These are phyloP conservation scores for Drosophila lacicola DNA, from an alignment of 2,888 invertebrate genomes.

Conservation along the genomic window DNA sequence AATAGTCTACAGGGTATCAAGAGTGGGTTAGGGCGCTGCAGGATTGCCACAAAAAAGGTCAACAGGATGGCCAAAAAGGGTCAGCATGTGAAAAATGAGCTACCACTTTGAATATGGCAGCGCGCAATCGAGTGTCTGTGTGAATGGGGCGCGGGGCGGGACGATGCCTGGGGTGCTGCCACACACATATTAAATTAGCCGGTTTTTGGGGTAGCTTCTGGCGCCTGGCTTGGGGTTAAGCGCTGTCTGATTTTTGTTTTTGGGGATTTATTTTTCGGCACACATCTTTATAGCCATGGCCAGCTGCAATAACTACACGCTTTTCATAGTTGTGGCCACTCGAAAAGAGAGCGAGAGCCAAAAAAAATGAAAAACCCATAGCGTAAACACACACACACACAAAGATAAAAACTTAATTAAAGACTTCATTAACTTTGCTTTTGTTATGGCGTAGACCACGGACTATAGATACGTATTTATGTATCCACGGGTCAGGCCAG, in stretches of 20 bases:
- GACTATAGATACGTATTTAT: conserved; percentile 4
- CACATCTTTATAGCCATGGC: conserved; percentile 31
- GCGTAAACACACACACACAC: conserved; percentile 16
- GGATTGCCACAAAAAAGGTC: conserved; percentile 60
- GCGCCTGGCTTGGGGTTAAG: conserved; percentile 37
- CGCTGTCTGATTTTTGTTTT: conserved; percentile 36
- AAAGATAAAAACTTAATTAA: conserved; percentile 69
- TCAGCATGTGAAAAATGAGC: conserved; percentile 69
- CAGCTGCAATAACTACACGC: conserved; percentile 30
- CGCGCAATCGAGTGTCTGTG: conserved; percentile 21
- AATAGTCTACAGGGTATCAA: background rate
- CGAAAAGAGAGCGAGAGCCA: conserved; percentile 3
- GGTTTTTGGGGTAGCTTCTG: conserved; percentile 24
- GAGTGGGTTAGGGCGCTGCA: background rate
- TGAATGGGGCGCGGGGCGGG: background rate
- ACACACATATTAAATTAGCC: conserved; percentile 69
- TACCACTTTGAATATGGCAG: conserved; percentile 60
- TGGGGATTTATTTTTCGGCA: conserved; percentile 39
- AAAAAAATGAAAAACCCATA: conserved; percentile 12
- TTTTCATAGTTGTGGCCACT: conserved; percentile 43
- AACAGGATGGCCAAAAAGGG: conserved; percentile 57
- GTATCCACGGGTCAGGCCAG: conserved; percentile 16
- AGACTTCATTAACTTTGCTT: conserved; percentile 70
- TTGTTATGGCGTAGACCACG: conserved; percentile 41
- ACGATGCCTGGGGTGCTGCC: conserved; percentile 9